Percentiles rank a stretch among this genome's conserved stretches.
phyloP scores from a whole-genome alignment of 1,140 invertebrate species.

The Platorchestia sp. region DNA sequence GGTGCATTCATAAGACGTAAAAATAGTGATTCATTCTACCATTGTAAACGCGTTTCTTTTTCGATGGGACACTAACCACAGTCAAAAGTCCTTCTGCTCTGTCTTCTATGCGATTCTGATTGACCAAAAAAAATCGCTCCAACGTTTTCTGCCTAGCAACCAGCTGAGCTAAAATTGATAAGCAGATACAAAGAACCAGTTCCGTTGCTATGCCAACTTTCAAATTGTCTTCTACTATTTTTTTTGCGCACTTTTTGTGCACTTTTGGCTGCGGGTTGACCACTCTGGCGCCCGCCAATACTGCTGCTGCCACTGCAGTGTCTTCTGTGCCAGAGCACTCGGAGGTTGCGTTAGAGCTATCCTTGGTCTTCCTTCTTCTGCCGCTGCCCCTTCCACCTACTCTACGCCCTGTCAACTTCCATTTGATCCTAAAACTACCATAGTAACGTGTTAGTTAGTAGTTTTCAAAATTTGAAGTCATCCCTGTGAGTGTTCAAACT shows the following conservation, averaged over 20 bases:
- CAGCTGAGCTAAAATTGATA: neutral
- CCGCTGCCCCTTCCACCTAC: neutral
- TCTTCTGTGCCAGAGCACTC: neutral
- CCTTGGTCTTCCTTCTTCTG: neutral
- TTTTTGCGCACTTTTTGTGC: neutral
- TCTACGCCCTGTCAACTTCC: neutral
- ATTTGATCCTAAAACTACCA: neutral
- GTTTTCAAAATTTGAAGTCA: neutral
- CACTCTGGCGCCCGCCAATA: neutral
- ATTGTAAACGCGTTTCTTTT: too few species aligned
- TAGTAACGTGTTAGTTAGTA: neutral
- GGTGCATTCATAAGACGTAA: too few species aligned
- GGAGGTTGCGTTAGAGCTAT: neutral
- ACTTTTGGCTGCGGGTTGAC: neutral
- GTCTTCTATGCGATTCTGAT: too few species aligned
- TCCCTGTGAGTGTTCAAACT: neutral
- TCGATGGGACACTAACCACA: too few species aligned
- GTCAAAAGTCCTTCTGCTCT: too few species aligned
- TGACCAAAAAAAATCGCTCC: too few species aligned
- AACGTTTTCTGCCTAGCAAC: neutral
- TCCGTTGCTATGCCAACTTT: slow-evolving; percentile 12
- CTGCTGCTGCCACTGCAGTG: neutral
- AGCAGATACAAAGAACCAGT: neutral
- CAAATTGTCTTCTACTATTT: neutral
- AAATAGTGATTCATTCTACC: too few species aligned